Evolutionary conservation across 2,888 invertebrate species (phyloP), one percentile per base, ranked within the genome.

Genomic region (Aquatica leii): DNA sequence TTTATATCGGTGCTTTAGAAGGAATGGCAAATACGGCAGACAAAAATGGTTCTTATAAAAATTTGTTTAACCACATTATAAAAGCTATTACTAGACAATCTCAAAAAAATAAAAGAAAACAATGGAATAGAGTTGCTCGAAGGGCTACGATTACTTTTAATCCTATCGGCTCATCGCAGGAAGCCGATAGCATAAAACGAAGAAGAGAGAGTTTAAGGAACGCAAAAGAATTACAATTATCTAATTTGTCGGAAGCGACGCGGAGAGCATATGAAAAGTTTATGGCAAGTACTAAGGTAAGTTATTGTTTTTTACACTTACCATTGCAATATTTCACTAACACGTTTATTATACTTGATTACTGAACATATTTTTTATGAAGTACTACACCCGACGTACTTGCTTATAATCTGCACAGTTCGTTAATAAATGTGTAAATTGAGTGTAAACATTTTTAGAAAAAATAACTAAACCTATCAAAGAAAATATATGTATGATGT

Each of bases 1-100:
- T 95, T 87, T 94, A 94, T 77, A 94, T 95, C 68, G 94, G 94
- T 9, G 90, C 93, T 57, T 93, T 94, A 0, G 94, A 94, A 77
- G 92, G 90, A 2, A 87, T 94, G 34, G 88, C 91, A 20, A 90
- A 87, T 68, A 91, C 92, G 68, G 90, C 90, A 50, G 61, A 90
- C 63, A 85, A 86, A 0, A 83, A 81, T n/a, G 88, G 88, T 17
- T 88, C 87, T 15, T 87, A 90, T 0, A 89, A 90, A 68, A 94
- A 94, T 77, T 90, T 95, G 0, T 95, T 95, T 80, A 88, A 90
- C 58, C 91, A 93, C 71, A 88, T 95, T 57, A 94, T 94, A 0
- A 90, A 89, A 71, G 93, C 91, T 2, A 91, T 95, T 67, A 86
- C 86, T 66, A 77, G 81, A 1, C 83, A 83, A 53, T 78, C 77